These are phyloP conservation scores for Tribolium freemani DNA, from an alignment of 2,888 invertebrate genomes.

Conservation along the genomic window DNA sequence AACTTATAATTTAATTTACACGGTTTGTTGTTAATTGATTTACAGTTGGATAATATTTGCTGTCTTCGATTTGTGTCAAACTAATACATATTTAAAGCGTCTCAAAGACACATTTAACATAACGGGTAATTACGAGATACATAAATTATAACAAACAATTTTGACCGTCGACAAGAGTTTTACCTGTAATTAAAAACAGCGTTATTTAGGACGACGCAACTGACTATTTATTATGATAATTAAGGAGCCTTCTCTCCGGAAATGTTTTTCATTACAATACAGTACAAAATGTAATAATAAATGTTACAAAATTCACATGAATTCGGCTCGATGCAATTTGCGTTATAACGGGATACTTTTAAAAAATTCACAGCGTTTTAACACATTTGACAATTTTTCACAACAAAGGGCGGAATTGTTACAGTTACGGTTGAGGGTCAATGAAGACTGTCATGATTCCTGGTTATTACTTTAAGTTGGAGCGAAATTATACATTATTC, in stretches of 20 bases:
- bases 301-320: slow-evolving; percentile 21
- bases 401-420: background rate
- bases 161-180: slow-evolving; percentile 52
- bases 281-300: slow-evolving; percentile 21
- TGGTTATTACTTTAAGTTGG: background rate
- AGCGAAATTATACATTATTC: slow-evolving; percentile 10
- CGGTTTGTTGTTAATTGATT: slow-evolving; percentile 32
- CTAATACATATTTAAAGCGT: slow-evolving; percentile 41
- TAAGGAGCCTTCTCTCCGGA: slow-evolving; percentile 44
- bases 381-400: background rate
- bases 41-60: slow-evolving; percentile 23
- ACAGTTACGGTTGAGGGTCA: slow-evolving; percentile 1
- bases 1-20: slow-evolving; percentile 17
- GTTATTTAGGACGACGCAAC: slow-evolving; percentile 41
- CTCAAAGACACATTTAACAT: slow-evolving; percentile 36
- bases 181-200: slow-evolving; percentile 58
- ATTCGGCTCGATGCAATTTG: slow-evolving; percentile 30
- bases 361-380: background rate
- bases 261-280: slow-evolving; percentile 39
- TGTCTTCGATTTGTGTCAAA: slow-evolving; percentile 10
- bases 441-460: slow-evolving; percentile 3
- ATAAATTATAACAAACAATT: slow-evolving; percentile 55
- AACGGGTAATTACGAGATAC: slow-evolving; percentile 53
- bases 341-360: slow-evolving; percentile 26
- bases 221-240: slow-evolving; percentile 49